Base-by-base conservation (phyloP, 2,113 vertebrate species). In the Chrysemys picta region DNA sequence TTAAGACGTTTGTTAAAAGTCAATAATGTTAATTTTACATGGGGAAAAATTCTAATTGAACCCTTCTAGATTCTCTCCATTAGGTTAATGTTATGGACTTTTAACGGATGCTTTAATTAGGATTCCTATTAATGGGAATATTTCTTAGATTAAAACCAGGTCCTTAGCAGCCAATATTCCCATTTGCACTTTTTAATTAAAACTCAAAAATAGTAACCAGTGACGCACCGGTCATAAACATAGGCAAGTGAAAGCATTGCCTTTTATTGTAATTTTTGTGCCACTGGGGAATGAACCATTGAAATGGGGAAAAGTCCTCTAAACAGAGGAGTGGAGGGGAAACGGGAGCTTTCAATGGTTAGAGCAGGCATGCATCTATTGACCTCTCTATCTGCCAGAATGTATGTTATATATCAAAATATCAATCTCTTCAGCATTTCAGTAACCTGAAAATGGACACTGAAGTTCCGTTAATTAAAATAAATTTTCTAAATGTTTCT, bases 61-160 rank as follows among this genome's bases (percentile, higher is more conserved):
- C 81, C 52, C 83, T 96, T 91, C 38, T 96, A 85, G 91, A 89
- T 95, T 95, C 94, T 89, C 38, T 80, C 84, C 93, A 90, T 96
- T 97, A 98, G 95, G 17, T 96, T 98, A 96, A 95, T 96, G 87
- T 96, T 97, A 96, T 84, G 42, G 94, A 93, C 89, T 96, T 97
- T 95, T 97, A 98, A 97, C 3, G 0, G 85, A 94, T 97, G 90
- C 96, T 98, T 98, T 98, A 97, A 98, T 98, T 98, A 97, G 96
- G 84, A 59, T 89, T 89, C 45, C 76, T 95, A 85, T 97, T 97
- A 97, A 97, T 96, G 96, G 94, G 85, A 96, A 97, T 93, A 84
- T 90, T 92, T 96, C 85, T 98, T 78, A 89, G 93, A 97, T 96
- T 97, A 95, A 96, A 98, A 84, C n/a, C 88, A 96, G 56, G 80